A percentile compares a stretch with the other conserved stretches of the same genome.
These are phyloP conservation scores for Bellardia pandia DNA, from an alignment of 2,888 invertebrate genomes.

Conservation along the genomic window DNA sequence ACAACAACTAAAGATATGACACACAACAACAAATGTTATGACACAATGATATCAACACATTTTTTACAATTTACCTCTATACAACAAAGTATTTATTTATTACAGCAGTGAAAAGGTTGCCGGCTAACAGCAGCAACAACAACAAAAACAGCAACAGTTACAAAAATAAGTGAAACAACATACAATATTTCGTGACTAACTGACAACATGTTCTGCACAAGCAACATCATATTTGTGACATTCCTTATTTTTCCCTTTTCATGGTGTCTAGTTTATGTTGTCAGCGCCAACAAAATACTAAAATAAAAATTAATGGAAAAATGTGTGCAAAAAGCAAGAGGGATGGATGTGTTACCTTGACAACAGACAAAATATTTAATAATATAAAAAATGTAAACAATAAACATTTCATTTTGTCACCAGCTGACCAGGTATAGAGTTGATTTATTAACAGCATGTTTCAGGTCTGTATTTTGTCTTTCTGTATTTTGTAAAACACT, in stretches of 20 bases:
- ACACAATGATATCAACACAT: slow-evolving; percentile 45
- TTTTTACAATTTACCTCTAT: not conserved
- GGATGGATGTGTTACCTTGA: slow-evolving; percentile 27
- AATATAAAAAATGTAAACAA: not conserved
- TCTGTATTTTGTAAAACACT: not conserved
- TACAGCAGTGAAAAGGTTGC: slow-evolving; percentile 23
- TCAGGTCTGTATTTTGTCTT: not conserved
- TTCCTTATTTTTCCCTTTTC: slow-evolving; percentile 13
- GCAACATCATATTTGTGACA: slow-evolving; percentile 41
- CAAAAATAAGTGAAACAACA: slow-evolving; percentile 15
- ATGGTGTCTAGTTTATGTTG: slow-evolving; percentile 21
- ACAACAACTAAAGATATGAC: slow-evolving; percentile 10
- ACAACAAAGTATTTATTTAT: slow-evolving; percentile 40
- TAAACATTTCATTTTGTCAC: slow-evolving; percentile 36
- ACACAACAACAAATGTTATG: slow-evolving; percentile 28
- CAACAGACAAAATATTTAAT: slow-evolving; percentile 6
- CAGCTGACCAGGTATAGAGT: slow-evolving; percentile 35
- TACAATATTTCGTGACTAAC: slow-evolving; percentile 45
- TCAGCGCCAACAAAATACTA: slow-evolving; percentile 3
- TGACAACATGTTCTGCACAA: slow-evolving; percentile 41
- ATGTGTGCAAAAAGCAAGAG: not conserved
- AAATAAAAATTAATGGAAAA: slow-evolving; percentile 49
- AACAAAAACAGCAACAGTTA: not conserved
- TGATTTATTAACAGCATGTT: slow-evolving; percentile 44
- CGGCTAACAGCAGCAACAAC: slow-evolving; percentile 11